A percentile compares a stretch with the other conserved stretches of the same genome.
phyloP scores from a whole-genome alignment of 2,888 invertebrate species.

The Heliconius hortense region DNA sequence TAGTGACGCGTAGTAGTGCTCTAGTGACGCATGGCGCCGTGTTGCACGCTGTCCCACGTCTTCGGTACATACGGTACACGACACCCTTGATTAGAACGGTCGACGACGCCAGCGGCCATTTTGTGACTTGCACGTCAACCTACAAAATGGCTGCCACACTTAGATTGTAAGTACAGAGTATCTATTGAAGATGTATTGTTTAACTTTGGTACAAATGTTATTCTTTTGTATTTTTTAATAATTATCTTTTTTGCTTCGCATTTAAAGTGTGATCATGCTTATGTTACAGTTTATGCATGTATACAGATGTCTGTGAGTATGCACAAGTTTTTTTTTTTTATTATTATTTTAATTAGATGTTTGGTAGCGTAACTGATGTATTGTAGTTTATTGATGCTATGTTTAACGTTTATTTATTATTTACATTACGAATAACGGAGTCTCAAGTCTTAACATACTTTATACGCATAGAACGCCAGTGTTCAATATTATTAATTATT shows the following conservation, averaged over 20 bases:
- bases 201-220: slow-evolving; percentile 72
- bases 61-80: slow-evolving; percentile 48
- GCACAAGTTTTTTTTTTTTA: slow-evolving; percentile 74
- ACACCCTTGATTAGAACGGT: slow-evolving; percentile 43
- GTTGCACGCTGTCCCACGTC: slow-evolving; percentile 50
- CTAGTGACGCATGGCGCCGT: slow-evolving; percentile 50
- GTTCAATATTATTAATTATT: slow-evolving; percentile 42
- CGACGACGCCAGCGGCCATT: slow-evolving; percentile 63
- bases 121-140: slow-evolving; percentile 56
- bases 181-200: slow-evolving; percentile 60
- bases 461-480: slow-evolving; percentile 46
- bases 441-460: slow-evolving; percentile 53
- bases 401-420: slow-evolving; percentile 45
- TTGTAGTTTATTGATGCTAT: slow-evolving; percentile 45
- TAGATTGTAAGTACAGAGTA: slow-evolving; percentile 76
- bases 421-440: slow-evolving; percentile 55
- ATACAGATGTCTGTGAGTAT: slow-evolving; percentile 78
- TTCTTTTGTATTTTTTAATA: slow-evolving; percentile 59
- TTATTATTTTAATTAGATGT: slow-evolving; percentile 57
- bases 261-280: slow-evolving; percentile 80
- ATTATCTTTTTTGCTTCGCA: slow-evolving; percentile 72
- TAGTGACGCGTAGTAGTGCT: slow-evolving; percentile 42
- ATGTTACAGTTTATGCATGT: slow-evolving; percentile 80
- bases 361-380: slow-evolving; percentile 65
- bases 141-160: slow-evolving; percentile 68